phyloP scores from a whole-genome alignment of 2,888 invertebrate genomes.

The Ormyrus pomaceus region DNA sequence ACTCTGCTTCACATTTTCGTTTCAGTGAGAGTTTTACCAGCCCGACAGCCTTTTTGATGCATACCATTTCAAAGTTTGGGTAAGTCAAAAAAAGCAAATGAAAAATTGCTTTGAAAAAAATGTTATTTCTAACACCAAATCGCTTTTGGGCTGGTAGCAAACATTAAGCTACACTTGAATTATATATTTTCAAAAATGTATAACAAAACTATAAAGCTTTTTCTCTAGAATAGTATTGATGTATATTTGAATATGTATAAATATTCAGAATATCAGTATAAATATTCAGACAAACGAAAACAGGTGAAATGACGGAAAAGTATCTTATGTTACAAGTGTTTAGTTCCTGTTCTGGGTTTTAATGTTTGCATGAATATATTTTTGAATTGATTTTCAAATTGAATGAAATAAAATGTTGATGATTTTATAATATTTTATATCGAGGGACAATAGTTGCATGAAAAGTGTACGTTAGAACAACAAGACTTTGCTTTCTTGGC shows the following conservation, averaged over 20 bases:
- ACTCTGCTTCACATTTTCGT: conserved; percentile 78
- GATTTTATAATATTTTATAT: background rate
- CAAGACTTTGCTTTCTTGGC: conserved; percentile 41
- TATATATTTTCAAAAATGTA: conserved; percentile 35
- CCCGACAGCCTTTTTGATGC: conserved; percentile 84
- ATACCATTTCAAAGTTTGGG: conserved; percentile 85
- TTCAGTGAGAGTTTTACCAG: conserved; percentile 84
- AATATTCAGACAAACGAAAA: conserved; percentile 30
- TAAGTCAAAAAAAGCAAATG: conserved; percentile 78
- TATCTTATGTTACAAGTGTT: conserved; percentile 20
- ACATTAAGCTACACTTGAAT: conserved; percentile 46
- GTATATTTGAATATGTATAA: conserved; percentile 3
- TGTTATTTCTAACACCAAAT: conserved; percentile 66
- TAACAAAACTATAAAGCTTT: conserved; percentile 38
- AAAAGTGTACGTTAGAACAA: conserved; percentile 20
- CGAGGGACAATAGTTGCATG: conserved; percentile 27
- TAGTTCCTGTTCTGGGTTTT: conserved; percentile 21
- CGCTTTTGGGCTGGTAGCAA: conserved; percentile 70
- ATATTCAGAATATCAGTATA: conserved; percentile 27
- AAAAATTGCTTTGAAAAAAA: conserved; percentile 61
- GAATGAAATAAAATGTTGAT: background rate
- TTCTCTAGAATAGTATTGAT: background rate
- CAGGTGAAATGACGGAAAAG: conserved; percentile 35
- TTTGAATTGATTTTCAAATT: conserved; percentile 3
- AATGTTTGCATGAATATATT: conserved; percentile 36